phyloP scores from a whole-genome alignment of 2,113 vertebrate species.

The Thamnophis sirtalis region DNA sequence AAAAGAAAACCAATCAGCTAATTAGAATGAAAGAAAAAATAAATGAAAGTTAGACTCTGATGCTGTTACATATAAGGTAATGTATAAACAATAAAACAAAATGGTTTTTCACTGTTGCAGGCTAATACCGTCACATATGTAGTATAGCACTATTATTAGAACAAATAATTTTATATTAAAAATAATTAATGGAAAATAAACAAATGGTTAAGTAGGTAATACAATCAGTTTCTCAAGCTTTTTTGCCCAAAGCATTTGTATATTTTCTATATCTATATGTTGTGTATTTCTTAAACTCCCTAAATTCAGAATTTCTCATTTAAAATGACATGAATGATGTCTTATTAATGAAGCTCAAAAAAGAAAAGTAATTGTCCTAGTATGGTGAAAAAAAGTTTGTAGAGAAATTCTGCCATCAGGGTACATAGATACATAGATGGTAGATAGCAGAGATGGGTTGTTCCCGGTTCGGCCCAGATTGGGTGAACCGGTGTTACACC shows the following conservation, averaged over 20 bases:
- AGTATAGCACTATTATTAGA: not conserved
- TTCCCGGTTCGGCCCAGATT: no score
- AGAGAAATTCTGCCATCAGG: not conserved
- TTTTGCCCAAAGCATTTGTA: not conserved
- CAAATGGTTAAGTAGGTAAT: not conserved
- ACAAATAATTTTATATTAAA: not conserved
- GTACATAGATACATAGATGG: no score
- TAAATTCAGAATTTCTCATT: not conserved
- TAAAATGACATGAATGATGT: not conserved
- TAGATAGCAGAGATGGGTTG: no score
- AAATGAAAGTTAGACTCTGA: not conserved
- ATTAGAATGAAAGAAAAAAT: not conserved
- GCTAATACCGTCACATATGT: not conserved
- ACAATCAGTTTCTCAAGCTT: not conserved
- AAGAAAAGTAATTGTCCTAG: not conserved
- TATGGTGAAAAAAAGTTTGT: not conserved
- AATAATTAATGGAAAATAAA: not conserved
- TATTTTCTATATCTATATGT: not conserved
- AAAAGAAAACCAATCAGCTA: not conserved
- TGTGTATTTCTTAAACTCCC: not conserved
- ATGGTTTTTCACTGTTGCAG: not conserved
- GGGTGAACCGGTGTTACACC: no score
- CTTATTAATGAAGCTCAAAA: not conserved
- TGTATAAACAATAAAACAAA: not conserved
- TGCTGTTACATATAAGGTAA: not conserved